phyloP scores from a whole-genome alignment of 2,797 vertebrate genomes.

The Falco rusticolus region DNA sequence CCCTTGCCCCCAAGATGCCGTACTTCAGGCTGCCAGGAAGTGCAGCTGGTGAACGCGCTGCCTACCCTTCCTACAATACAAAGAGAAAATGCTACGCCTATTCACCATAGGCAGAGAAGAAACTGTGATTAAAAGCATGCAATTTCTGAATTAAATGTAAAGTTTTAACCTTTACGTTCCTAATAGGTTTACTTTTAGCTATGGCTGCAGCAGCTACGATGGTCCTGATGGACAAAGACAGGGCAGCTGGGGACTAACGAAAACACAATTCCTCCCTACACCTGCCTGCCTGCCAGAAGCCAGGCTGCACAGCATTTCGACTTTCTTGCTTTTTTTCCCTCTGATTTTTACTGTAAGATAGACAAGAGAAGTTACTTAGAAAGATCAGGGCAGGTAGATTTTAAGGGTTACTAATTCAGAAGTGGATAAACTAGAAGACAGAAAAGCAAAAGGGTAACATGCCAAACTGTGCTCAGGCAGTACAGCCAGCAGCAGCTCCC shows the following conservation, averaged over 20 bases:
- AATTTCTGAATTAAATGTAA: neutral
- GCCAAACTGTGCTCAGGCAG: neutral
- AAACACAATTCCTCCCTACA: rapidly evolving
- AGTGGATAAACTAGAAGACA: neutral
- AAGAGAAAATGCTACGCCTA: neutral
- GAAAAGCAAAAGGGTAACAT: neutral
- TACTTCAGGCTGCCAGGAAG: neutral
- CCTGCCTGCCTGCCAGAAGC: neutral
- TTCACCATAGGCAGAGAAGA: neutral
- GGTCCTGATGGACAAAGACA: neutral
- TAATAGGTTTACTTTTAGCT: neutral
- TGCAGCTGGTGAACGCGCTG: rapidly evolving
- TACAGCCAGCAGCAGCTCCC: neutral
- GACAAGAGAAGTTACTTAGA: neutral
- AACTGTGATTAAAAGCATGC: neutral
- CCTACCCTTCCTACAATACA: neutral
- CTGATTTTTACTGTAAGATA: neutral
- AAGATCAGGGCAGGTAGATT: neutral
- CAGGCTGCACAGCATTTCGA: neutral
- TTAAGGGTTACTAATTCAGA: neutral
- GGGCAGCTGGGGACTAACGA: neutral
- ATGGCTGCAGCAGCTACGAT: neutral
- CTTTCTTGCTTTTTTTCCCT: neutral
- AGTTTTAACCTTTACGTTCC: neutral
- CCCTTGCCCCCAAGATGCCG: neutral